Conservation (phyloP, 1,140 invertebrate genomes). For the Lucilia sericata region DNA sequence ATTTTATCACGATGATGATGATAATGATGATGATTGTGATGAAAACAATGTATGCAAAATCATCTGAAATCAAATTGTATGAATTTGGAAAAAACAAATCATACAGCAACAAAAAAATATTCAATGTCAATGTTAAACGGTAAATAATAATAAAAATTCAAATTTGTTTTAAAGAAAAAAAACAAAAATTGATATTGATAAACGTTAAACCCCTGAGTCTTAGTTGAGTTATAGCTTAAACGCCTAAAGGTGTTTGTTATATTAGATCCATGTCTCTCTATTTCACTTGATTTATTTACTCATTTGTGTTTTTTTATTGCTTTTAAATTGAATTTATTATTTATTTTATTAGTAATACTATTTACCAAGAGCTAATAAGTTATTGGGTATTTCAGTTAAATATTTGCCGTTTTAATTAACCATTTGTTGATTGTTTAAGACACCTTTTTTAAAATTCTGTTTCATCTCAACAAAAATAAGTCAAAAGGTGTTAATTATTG, state of each 20-base stretch:
- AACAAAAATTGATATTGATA: too few relatives aligned
- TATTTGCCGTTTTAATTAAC: not conserved
- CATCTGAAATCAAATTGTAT: not conserved
- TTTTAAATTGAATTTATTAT: not conserved
- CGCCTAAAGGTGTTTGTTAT: too few relatives aligned
- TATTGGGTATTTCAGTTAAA: not conserved
- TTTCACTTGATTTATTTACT: too few relatives aligned
- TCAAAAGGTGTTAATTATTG: too few relatives aligned
- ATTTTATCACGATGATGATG: not conserved
- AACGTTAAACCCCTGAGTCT: too few relatives aligned
- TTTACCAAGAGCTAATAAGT: not conserved
- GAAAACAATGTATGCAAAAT: constrained; percentile 11
- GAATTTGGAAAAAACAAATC: not conserved
- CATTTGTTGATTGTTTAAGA: not conserved
- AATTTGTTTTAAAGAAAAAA: too few relatives aligned
- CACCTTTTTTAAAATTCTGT: too few relatives aligned
- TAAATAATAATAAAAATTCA: not conserved
- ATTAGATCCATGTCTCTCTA: too few relatives aligned
- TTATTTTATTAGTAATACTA: too few relatives aligned
- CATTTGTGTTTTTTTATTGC: not conserved
- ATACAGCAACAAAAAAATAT: not conserved
- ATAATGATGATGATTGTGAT: not conserved
- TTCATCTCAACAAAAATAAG: too few relatives aligned
- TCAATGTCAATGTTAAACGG: constrained; percentile 35
- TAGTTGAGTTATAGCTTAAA: too few relatives aligned